Evolutionary conservation across 2,797 vertebrate genomes (phyloP).

Genomic region (Cynopterus sphinx): DNA sequence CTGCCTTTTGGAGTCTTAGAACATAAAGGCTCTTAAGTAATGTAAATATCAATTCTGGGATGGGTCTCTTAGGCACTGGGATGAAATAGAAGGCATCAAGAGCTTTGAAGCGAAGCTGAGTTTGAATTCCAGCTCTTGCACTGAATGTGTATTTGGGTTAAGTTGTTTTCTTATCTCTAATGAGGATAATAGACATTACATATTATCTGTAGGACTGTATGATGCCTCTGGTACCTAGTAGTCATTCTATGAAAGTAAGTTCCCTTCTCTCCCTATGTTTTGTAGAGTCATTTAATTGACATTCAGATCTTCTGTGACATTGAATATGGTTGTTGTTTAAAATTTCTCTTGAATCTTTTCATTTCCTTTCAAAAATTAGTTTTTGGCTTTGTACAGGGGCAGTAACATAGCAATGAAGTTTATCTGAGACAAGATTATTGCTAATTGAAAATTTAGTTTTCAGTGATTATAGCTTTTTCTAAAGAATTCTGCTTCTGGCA

Average conservation of each 20-base stretch:
- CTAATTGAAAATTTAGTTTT: neutral
- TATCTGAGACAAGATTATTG: neutral
- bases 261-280: neutral
- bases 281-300: neutral
- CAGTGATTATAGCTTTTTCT: neutral
- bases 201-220: neutral
- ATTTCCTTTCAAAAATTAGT: constrained; percentile 15
- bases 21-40: neutral
- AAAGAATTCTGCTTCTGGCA: neutral
- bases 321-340: neutral
- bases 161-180: neutral
- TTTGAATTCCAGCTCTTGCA: neutral
- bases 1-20: neutral
- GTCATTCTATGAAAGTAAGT: neutral
- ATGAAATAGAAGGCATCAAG: neutral
- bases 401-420: neutral
- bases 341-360: neutral
- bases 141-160: neutral
- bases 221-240: neutral
- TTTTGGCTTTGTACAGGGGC: neutral
- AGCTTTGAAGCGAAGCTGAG: neutral
- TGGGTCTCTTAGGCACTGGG: neutral
- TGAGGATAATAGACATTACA: neutral
- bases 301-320: neutral
- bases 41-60: neutral